phyloP scores from a whole-genome alignment of 1,140 invertebrate genomes.

The Lepidotrigona ventralis region DNA sequence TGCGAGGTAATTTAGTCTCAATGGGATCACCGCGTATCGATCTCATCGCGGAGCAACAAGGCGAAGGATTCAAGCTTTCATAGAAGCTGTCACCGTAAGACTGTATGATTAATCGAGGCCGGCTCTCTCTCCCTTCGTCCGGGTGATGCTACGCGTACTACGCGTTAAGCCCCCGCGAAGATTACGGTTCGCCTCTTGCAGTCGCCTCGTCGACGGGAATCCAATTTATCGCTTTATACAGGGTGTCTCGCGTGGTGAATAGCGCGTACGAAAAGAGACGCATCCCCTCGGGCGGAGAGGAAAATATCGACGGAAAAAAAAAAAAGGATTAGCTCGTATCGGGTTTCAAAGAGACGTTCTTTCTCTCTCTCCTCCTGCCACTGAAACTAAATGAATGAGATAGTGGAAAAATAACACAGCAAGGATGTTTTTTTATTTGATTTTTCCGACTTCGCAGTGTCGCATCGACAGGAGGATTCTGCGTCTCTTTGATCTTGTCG shows the following conservation, averaged over 20 bases:
- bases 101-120: slow-evolving; percentile 41
- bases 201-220: slow-evolving; percentile 7
- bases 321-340: neutral
- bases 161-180: slow-evolving; percentile 24
- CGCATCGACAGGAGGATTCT: neutral
- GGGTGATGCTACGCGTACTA: slow-evolving; percentile 2
- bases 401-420: neutral
- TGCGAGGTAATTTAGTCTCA: slow-evolving; percentile 37
- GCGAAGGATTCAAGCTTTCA: slow-evolving; percentile 29
- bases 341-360: neutral
- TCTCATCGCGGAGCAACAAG: slow-evolving; percentile 25
- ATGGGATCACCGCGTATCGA: slow-evolving; percentile 44
- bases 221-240: slow-evolving; percentile 30
- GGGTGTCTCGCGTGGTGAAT: neutral
- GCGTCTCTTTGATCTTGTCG: too few species aligned
- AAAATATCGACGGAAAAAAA: neutral
- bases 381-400: neutral
- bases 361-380: too few species aligned
- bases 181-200: slow-evolving; percentile 16
- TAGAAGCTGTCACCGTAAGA: slow-evolving; percentile 43
- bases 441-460: neutral
- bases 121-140: neutral
- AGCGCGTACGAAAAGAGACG: too few species aligned
- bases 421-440: neutral
- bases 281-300: neutral